Base-by-base conservation (phyloP, 1,140 invertebrate species). In the Formica selysi region DNA sequence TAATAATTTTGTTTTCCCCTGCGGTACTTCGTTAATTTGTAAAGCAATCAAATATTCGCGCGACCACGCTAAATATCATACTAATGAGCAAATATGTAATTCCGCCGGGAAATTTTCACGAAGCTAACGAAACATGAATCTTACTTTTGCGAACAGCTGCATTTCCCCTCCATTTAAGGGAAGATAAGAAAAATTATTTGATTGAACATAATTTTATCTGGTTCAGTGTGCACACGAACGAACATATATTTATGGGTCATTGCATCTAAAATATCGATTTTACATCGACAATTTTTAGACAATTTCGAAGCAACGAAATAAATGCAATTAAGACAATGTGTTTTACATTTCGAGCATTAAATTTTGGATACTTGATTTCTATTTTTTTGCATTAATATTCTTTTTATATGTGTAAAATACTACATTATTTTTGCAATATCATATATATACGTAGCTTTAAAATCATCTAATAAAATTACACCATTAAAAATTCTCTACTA, bases 11-110 rank as follows among this genome's bases (percentile, higher is more conserved):
- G 0, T 68, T 57, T 36, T 48, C 22, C 29, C 13, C 38, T 4
- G 44, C n/a, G 11, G 19, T 32, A 68, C 8, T 80, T 80, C 10
- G 68, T 80, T 80, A 70, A 70, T 80, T 57, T 41, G 0, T 41
- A 10, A 54, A 16, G 13, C 48, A 70, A 80, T 68, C 54, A 54
- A 80, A 26, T 3, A 10, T 22, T 44, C 0, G 65, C 78, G 38
- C 19, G 3, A 10, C 3, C 5, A 29, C 48, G 48, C 6, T 73
- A n/a, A 73, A 6, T 80, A 57, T 71, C 26, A 8, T 44, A 44
- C 10, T 71, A 13, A 19, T 59, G 36, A 80, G 10, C 3, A 32
- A 59, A 41, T 41, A 19, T 51, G 48, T 51, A 26, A 71, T 26
- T 59, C 10, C 11, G 36, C 38, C 0, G 1, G 1, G 16, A 26